phyloP scores from a whole-genome alignment of 2,888 invertebrate species.

The Drosophila paracracens region DNA sequence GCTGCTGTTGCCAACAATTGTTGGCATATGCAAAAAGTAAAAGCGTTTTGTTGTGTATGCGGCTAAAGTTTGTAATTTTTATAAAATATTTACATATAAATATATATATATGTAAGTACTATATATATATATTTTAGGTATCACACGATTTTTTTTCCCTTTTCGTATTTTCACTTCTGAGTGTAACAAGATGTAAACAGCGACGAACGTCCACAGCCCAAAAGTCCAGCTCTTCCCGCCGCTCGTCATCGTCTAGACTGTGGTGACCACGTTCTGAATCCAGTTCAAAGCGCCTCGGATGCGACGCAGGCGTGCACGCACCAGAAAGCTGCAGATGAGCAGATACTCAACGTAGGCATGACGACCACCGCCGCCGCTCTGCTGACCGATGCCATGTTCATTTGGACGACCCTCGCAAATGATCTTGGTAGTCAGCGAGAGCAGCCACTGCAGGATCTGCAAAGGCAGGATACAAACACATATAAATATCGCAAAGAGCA shows the following conservation, averaged over 20 bases:
- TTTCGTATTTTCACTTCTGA: slow-evolving; percentile 38
- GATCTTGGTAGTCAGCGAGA: slow-evolving; percentile 90
- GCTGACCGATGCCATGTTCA: slow-evolving; percentile 29
- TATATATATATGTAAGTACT: slow-evolving; percentile 16
- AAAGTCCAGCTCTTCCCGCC: background rate
- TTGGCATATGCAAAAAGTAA: slow-evolving; percentile 2
- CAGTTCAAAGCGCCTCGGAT: slow-evolving; percentile 88
- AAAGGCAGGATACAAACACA: background rate
- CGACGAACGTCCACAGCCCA: slow-evolving; percentile 1
- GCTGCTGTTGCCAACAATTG: background rate
- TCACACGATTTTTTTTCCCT: slow-evolving; percentile 63
- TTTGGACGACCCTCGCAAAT: slow-evolving; percentile 87
- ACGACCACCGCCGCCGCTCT: slow-evolving; percentile 83
- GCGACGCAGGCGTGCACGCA: slow-evolving; percentile 87
- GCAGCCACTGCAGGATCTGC: slow-evolving; percentile 90
- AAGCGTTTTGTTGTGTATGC: slow-evolving; percentile 37
- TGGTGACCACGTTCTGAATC: slow-evolving; percentile 86
- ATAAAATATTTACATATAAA: slow-evolving; percentile 50
- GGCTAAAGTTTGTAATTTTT: slow-evolving; percentile 58
- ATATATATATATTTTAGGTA: slow-evolving; percentile 56
- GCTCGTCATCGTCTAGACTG: background rate
- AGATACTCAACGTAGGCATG: slow-evolving; percentile 90
- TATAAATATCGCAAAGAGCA: background rate
- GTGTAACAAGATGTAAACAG: slow-evolving; percentile 43
- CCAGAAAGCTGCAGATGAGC: slow-evolving; percentile 89